These are phyloP conservation scores for Dromaius novaehollandiae DNA, from an alignment of 2,113 vertebrate species.

Conservation along the genomic window DNA sequence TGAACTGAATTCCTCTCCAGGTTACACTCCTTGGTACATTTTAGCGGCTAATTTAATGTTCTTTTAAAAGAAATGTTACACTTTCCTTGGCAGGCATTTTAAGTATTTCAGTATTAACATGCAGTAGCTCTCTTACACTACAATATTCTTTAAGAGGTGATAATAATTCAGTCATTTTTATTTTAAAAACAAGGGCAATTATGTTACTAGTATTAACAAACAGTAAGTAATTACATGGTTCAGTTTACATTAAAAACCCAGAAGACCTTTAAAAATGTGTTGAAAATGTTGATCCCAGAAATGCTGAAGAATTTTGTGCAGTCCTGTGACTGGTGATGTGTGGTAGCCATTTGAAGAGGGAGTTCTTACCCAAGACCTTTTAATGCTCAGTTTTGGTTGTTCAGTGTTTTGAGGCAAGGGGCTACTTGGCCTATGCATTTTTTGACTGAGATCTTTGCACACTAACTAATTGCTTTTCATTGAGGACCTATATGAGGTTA, in stretches of 20 bases:
- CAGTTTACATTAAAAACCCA: not conserved
- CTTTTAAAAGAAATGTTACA: not conserved
- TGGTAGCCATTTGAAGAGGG: not conserved
- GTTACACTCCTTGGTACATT: not conserved
- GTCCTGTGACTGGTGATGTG: not conserved
- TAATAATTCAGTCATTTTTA: not conserved
- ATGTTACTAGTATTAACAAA: not conserved
- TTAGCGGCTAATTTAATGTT: not conserved
- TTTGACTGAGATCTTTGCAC: not conserved
- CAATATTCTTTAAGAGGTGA: not conserved
- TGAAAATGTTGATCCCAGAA: not conserved
- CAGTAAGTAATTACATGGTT: not conserved
- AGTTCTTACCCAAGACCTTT: not conserved
- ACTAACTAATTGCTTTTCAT: not conserved
- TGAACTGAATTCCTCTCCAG: not conserved
- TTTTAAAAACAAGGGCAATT: not conserved
- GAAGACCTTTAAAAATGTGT: not conserved
- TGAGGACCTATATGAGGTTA: not conserved
- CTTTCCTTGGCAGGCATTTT: slow-evolving; percentile 16
- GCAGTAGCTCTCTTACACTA: not conserved
- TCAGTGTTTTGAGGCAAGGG: not conserved
- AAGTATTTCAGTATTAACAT: not conserved
- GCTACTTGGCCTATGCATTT: not conserved
- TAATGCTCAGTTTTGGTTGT: not conserved
- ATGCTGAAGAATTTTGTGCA: not conserved